Evolutionary conservation across 2,113 vertebrate species (phyloP).

Genomic region (Apistogramma diplotaenia): DNA sequence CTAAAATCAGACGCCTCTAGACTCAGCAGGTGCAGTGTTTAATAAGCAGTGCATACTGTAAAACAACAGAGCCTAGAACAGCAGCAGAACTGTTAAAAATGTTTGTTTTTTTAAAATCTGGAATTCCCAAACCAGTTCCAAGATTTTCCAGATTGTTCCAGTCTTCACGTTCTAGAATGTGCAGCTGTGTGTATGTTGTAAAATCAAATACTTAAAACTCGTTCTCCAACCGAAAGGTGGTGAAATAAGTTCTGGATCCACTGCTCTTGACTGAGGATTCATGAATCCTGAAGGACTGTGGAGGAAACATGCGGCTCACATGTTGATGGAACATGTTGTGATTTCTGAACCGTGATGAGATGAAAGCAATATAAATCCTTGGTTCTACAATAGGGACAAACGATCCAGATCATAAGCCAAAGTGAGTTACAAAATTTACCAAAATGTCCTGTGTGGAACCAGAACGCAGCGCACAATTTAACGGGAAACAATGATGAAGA

Average conservation of each 20-base stretch:
- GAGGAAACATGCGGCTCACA: not conserved
- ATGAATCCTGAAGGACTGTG: too few species aligned
- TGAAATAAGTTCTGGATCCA: too few species aligned
- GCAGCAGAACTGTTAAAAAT: not conserved
- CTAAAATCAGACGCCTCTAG: not conserved
- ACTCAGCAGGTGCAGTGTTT: not conserved
- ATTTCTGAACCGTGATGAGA: not conserved
- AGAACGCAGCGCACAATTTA: not conserved
- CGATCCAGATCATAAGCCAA: too few species aligned
- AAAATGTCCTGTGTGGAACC: too few species aligned
- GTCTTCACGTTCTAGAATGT: too few species aligned
- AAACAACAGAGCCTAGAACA: not conserved
- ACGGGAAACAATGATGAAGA: not conserved
- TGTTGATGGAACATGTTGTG: not conserved
- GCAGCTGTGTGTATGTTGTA: too few species aligned
- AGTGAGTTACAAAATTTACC: too few species aligned
- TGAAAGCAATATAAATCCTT: not conserved
- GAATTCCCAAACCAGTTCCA: not conserved
- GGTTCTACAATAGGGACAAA: not conserved
- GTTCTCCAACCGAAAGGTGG: too few species aligned
- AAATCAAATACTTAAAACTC: too few species aligned
- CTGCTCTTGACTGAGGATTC: too few species aligned
- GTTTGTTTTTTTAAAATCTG: too few species aligned
- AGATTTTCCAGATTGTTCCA: too few species aligned
- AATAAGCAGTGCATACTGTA: not conserved